A percentile compares a stretch with the other conserved stretches of the same genome.
Conservation (phyloP, 2,797 vertebrate species). For the Spheniscus humboldti region DNA sequence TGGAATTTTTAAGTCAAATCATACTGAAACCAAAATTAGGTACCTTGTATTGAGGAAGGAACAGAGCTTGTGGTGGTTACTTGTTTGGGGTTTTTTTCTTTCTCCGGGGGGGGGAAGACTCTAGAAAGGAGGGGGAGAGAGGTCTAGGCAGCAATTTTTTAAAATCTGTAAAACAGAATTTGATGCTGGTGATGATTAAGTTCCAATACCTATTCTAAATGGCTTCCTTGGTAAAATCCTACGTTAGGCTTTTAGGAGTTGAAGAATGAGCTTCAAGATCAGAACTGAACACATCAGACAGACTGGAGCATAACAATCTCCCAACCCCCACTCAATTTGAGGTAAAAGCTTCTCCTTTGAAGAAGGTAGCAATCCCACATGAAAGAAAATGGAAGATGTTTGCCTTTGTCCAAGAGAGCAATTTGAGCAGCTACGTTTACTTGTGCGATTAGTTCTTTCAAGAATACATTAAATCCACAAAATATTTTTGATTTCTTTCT, state of each 20-base stretch:
- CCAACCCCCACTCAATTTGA: conserved; percentile 43
- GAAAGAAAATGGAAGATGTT: conserved; percentile 67
- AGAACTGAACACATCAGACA: background rate
- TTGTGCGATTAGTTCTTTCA: background rate
- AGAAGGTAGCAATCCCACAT: conserved; percentile 52
- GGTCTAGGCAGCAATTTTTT: background rate
- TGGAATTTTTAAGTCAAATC: conserved; percentile 7
- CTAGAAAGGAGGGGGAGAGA: background rate
- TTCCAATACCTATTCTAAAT: background rate
- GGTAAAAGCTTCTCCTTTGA: conserved; percentile 55
- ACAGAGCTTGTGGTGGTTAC: background rate
- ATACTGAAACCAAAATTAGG: background rate
- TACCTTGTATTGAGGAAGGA: background rate
- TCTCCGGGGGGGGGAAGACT: background rate
- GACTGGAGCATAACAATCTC: conserved; percentile 13
- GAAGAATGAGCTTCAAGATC: background rate
- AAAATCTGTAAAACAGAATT: background rate
- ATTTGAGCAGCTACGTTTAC: background rate
- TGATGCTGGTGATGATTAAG: background rate
- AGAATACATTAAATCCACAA: background rate
- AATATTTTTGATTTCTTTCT: conserved; percentile 1
- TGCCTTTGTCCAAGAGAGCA: conserved; percentile 46
- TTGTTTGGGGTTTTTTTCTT: background rate
- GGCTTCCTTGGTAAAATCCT: background rate
- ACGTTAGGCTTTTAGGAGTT: background rate